Evolutionary conservation across 2,888 invertebrate genomes (phyloP).

Genomic region (Allolobophora icterica): DNA sequence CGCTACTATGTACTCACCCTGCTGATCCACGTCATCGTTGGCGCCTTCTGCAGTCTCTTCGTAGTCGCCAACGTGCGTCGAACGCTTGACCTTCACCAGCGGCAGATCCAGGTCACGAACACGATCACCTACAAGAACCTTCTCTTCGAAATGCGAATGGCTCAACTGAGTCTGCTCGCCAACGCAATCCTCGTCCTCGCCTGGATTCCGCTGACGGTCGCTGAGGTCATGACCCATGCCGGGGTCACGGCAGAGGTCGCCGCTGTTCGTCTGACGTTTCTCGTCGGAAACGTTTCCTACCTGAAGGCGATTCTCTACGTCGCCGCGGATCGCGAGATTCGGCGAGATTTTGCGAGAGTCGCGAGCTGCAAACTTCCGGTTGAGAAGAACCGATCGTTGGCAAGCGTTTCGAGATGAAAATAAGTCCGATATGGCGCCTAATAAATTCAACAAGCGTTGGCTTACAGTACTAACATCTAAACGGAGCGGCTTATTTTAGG

Average conservation of each 20-base stretch:
- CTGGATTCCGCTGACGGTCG: constrained; percentile 35
- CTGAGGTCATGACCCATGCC: constrained; percentile 12
- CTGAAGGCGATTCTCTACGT: constrained; percentile 35
- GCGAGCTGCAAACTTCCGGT: neutral
- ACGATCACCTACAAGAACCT: constrained; percentile 42
- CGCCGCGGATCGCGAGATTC: neutral
- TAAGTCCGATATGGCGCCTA: neutral
- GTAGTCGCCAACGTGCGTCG: constrained; percentile 27
- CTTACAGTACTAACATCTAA: neutral
- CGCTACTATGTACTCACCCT: neutral
- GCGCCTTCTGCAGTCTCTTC: neutral
- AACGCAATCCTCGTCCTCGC: constrained; percentile 2
- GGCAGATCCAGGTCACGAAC: constrained; percentile 45
- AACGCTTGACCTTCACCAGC: constrained; percentile 37
- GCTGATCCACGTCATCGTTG: neutral
- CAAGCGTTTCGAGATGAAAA: neutral
- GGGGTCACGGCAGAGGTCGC: constrained; percentile 20
- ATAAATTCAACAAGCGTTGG: neutral
- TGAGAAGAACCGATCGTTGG: neutral
- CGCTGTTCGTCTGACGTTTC: constrained; percentile 27
- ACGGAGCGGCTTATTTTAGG: neutral
- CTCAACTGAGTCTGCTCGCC: constrained; percentile 29
- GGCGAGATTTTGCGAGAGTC: constrained; percentile 9
- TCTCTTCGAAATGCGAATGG: constrained; percentile 35
- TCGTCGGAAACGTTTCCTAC: constrained; percentile 34